Conservation (phyloP, 2,797 vertebrate genomes). For the Epinephelus malabaricus region DNA sequence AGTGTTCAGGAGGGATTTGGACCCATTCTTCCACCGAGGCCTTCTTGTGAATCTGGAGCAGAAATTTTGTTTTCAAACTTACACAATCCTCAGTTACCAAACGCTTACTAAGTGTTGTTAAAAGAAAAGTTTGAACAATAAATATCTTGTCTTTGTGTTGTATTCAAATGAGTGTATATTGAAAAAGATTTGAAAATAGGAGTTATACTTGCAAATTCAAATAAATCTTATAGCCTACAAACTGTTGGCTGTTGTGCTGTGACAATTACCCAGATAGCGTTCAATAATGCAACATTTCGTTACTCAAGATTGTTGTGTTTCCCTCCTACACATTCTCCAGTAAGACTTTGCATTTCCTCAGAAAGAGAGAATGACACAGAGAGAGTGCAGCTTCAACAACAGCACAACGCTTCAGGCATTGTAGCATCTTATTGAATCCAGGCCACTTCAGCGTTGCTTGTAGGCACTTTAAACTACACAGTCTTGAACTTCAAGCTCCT, state of each 20-base stretch:
- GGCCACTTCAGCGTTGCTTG: neutral
- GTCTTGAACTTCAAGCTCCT: neutral
- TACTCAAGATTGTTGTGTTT: slow-evolving; percentile 13
- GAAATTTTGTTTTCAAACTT: too few relatives aligned
- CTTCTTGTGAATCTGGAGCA: too few relatives aligned
- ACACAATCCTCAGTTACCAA: too few relatives aligned
- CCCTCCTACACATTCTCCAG: slow-evolving; percentile 45
- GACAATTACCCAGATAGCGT: neutral
- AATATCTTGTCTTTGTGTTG: too few relatives aligned
- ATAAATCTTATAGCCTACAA: neutral
- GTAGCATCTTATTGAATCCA: slow-evolving; percentile 16
- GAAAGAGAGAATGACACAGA: slow-evolving; percentile 8
- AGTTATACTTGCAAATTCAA: neutral
- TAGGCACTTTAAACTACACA: neutral
- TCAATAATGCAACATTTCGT: neutral
- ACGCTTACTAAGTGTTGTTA: too few relatives aligned
- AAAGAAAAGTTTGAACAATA: too few relatives aligned
- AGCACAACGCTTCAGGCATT: slow-evolving; percentile 14
- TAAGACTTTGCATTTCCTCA: slow-evolving; percentile 31
- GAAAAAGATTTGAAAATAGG: too few relatives aligned
- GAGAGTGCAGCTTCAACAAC: slow-evolving; percentile 7
- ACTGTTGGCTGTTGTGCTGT: neutral
- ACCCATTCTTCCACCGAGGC: too few relatives aligned
- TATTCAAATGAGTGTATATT: too few relatives aligned
- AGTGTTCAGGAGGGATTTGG: too few relatives aligned